Base-by-base conservation (phyloP, 2,797 vertebrate genomes). In the Botia almorhae region DNA sequence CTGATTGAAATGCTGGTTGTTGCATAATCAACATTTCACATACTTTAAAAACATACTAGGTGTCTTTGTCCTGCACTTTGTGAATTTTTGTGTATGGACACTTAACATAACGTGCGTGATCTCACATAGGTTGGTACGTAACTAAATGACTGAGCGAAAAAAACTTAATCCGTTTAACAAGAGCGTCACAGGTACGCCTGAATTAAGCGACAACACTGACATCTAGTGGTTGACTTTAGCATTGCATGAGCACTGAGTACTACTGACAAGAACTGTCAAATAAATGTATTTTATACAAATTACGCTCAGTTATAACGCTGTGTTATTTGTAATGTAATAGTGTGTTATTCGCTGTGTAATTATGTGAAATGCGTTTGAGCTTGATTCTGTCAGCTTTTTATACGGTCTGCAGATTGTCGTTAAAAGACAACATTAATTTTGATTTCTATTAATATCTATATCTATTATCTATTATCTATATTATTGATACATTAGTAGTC, bases 181-280 rank as follows among this genome's bases (percentile, higher is more conserved):
- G n/a, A n/a, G n/a, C n/a, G n/a, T n/a, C n/a, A n/a, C 11, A 16
- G 12, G 21, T 3, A 10, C 7, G 2, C 29, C 58, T 29, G 0
- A 60, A 21, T 61, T 61, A 12, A 50, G 4, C 0, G 3, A 0
- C 29, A 79, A 64, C 60, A 55, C 26, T 65, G 69, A 64, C 29
- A 64, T 79, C 69, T 79, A 43, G 14, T 39, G 69, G 77, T 55
- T 72, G 3, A 1, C 71, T 2, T 78, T 11, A 36, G 67, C 1
- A 69, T 6, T 78, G 19, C 50, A 76, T 1, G 4, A 50, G 1
- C 63, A 56, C 2, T 19, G 2, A 6, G 2, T 14, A 1, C n/a
- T 46, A 33, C 60, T 33, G 7, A 6, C 39, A 36, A 36, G 6
- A 39, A 39, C 39, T 39, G 39, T 39, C 39, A 70, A 23, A 69